Base-by-base conservation (phyloP, 2,888 invertebrate genomes). In the Ichneumon xanthorius region DNA sequence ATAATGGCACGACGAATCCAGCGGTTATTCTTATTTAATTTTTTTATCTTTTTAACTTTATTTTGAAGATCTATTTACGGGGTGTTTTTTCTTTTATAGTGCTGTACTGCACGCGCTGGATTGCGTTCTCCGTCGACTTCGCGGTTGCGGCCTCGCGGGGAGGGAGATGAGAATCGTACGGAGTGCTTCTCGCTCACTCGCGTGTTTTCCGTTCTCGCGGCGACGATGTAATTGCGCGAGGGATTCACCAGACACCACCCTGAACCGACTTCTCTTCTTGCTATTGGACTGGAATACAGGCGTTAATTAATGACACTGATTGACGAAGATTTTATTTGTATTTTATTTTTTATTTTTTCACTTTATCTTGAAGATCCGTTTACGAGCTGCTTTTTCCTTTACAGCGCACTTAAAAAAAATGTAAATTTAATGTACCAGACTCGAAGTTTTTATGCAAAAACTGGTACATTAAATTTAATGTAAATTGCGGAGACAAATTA, bases 141-240 rank as follows among this genome's bases (percentile, higher is more conserved):
- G 40, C 11, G 11, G 40, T 40, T 11, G 40, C 2, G 11, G 11
- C 50, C 26, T n/a, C 40, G 70, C 50, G 63, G 50, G 79, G 50
- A 11, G 11, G 40, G 11, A 11, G 61, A n/a, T 33, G 72, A 37
- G 37, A 48, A 50, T 45, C 30, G 19, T 48, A 40, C 63, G 37
- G 22, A 73, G 67, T 79, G 7, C 6, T 77, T 70, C 26, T 72
- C 80, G 11, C 67, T 67, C 72, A 76, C 72, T 80, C 72, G 82
- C 72, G 40, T 40, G 40, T 48, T 73, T 73, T 75, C 75, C 61
- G 65, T 61, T 77, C 77, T 87, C 70, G 68, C 75, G 19, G 30
- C 58, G 37, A 75, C 33, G 58, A 37, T 50, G 65, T 40, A 40
- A 40, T 40, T 2, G 40, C 40, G 11, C 40, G 33, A 33, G 1